A percentile compares a stretch with the other conserved stretches of the same genome.
Evolutionary conservation across 1,140 invertebrate species (phyloP).

Genomic region (Pogonognathellus flavescens): DNA sequence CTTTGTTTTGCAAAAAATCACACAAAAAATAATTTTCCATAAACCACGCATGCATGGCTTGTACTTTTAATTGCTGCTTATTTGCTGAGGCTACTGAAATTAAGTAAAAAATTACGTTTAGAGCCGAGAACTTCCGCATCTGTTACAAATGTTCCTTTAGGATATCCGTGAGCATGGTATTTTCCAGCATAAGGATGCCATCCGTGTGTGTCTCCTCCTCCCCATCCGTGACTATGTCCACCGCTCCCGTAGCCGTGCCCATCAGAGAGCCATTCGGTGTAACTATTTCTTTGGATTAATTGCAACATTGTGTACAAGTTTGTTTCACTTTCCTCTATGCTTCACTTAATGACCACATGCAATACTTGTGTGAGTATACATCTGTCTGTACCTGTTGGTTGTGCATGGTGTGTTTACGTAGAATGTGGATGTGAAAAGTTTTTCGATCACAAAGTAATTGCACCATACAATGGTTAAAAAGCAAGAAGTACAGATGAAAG

Average conservation of each 20-base stretch:
- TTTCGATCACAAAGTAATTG: background rate
- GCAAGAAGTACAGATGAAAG: conserved; percentile 18
- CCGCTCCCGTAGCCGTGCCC: conserved; percentile 26
- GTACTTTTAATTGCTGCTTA: too few species aligned
- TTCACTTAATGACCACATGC: background rate
- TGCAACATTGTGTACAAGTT: background rate
- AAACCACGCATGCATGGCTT: too few species aligned
- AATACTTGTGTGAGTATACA: background rate
- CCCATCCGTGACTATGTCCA: conserved; percentile 45
- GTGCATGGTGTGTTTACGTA: background rate
- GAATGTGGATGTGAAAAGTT: background rate
- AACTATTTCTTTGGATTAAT: conserved; percentile 27
- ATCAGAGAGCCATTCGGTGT: conserved; percentile 53
- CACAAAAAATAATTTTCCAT: too few species aligned
- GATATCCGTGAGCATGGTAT: conserved; percentile 28
- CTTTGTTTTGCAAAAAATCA: too few species aligned
- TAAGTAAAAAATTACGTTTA: conserved; percentile 63
- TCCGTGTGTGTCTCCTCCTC: conserved; percentile 2
- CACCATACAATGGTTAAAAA: conserved; percentile 15
- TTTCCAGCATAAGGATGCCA: conserved; percentile 42
- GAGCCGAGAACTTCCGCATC: conserved; percentile 63
- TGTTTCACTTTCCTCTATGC: background rate
- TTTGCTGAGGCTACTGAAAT: too few species aligned
- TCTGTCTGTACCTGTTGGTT: background rate
- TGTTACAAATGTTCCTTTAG: conserved; percentile 52